These are phyloP conservation scores for Gallinago stenura DNA, from an alignment of 2,797 vertebrate genomes.

Conservation along the genomic window DNA sequence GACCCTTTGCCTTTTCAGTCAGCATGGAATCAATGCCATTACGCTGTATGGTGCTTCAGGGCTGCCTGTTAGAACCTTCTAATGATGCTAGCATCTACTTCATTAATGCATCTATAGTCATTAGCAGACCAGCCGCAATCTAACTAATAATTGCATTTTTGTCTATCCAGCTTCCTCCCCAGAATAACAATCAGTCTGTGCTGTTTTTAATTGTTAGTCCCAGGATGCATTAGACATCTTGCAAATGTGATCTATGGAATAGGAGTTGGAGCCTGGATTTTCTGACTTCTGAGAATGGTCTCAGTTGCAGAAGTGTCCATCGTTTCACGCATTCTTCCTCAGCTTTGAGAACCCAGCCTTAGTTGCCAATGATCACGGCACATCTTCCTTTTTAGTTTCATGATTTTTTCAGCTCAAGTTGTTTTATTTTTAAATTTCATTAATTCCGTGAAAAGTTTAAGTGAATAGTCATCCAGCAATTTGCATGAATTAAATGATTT, in stretches of 20 bases:
- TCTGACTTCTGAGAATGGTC: neutral
- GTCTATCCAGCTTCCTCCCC: neutral
- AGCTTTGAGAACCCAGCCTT: neutral
- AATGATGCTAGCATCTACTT: neutral
- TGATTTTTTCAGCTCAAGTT: conserved; percentile 34
- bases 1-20: neutral
- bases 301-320: neutral
- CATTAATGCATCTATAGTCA: conserved; percentile 1
- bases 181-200: conserved; percentile 22
- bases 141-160: conserved; percentile 40
- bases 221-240: neutral
- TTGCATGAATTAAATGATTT: conserved; percentile 63
- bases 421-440: conserved; percentile 62
- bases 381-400: neutral
- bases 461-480: conserved; percentile 59
- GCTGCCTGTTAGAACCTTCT: neutral
- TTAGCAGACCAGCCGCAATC: conserved; percentile 30
- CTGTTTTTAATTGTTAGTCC: neutral
- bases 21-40: neutral
- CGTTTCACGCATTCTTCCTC: neutral
- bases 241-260: neutral
- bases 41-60: neutral
- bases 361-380: neutral
- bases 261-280: neutral
- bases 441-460: conserved; percentile 18